Percentiles rank a stretch among this genome's conserved stretches.
Evolutionary conservation across 2,113 vertebrate genomes (phyloP).

Genomic region (Corapipo altera): DNA sequence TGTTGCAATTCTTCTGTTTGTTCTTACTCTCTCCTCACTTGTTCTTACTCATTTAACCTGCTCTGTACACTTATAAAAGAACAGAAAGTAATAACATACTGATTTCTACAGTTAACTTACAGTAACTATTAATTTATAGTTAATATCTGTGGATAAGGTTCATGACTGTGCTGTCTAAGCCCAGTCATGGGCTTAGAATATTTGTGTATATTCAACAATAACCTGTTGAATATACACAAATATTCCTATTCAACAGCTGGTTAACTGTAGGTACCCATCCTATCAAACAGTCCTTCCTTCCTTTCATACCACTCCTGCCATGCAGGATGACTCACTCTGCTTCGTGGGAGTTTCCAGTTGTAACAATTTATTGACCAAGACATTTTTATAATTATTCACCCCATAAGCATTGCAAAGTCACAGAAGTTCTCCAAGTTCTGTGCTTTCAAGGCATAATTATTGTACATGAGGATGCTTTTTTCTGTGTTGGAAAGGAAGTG

Average conservation of each 20-base stretch:
- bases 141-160: background rate
- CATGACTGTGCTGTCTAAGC: background rate
- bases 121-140: background rate
- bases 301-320: background rate
- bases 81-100: rapidly evolving
- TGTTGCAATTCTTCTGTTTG: background rate
- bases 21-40: background rate
- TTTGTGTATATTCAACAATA: too few relatives aligned
- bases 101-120: background rate
- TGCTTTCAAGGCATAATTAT: background rate
- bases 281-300: background rate
- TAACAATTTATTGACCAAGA: background rate
- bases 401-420: background rate
- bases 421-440: background rate
- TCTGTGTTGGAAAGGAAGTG: background rate
- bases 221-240: background rate
- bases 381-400: background rate
- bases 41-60: background rate
- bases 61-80: background rate
- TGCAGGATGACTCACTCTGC: background rate
- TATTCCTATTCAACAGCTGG: background rate
- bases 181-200: too few relatives aligned
- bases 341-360: background rate
- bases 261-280: background rate
- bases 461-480: background rate